Percentiles rank a stretch among this genome's conserved stretches.
Evolutionary conservation across 2,888 invertebrate genomes (phyloP).

Genomic region (Dyspetes luteomarginatus): DNA sequence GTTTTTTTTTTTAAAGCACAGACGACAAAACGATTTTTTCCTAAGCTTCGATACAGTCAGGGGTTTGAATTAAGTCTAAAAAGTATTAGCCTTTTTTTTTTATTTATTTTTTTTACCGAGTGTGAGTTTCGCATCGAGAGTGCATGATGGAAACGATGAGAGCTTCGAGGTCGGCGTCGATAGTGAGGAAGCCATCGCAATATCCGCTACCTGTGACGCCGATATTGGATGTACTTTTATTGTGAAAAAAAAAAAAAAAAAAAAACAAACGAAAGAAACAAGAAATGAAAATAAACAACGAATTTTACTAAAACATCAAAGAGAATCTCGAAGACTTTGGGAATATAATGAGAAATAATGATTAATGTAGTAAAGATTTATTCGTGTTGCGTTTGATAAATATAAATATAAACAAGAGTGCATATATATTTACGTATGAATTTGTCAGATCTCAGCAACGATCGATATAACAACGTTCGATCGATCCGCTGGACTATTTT

Average conservation of each 20-base stretch:
- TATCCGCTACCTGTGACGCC: slow-evolving; percentile 17
- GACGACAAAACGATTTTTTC: neutral
- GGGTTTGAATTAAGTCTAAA: neutral
- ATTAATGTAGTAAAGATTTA: no score
- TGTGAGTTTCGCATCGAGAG: neutral
- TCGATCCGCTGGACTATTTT: neutral
- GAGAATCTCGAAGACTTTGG: no score
- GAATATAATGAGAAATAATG: no score
- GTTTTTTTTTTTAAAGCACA: no score
- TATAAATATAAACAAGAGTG: no score
- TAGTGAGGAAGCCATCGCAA: slow-evolving; percentile 33
- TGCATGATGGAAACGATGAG: slow-evolving; percentile 31
- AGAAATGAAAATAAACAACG: no score
- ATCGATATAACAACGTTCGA: neutral
- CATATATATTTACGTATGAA: no score
- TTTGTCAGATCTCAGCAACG: no score
- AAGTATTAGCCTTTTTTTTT: neutral
- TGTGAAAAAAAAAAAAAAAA: slow-evolving; percentile 10
- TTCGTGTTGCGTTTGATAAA: no score
- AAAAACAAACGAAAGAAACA: neutral
- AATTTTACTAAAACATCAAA: no score
- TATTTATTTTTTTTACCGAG: neutral
- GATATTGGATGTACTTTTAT: neutral
- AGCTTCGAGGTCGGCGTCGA: slow-evolving; percentile 38
- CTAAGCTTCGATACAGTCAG: neutral